phyloP scores from a whole-genome alignment of 2,888 invertebrate genomes.

The Galeopsomyia nigrocyanea region DNA sequence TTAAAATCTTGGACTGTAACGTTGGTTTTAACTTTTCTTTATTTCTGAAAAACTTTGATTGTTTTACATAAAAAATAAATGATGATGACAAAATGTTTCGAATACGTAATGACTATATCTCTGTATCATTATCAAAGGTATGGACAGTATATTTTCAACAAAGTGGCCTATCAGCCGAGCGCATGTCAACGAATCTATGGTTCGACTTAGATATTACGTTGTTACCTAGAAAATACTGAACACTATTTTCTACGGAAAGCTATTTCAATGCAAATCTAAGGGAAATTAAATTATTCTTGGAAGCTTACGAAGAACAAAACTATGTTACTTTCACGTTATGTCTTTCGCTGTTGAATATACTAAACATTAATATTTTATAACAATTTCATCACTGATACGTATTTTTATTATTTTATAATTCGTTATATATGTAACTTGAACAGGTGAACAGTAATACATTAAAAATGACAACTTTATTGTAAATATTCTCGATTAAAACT shows the following conservation, averaged over 20 bases:
- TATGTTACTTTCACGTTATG: slow-evolving; percentile 40
- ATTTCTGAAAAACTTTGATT: slow-evolving; percentile 46
- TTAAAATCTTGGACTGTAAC: no score
- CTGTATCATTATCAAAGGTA: slow-evolving; percentile 42
- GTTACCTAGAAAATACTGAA: slow-evolving; percentile 43
- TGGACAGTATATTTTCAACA: slow-evolving; percentile 46
- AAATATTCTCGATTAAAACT: slow-evolving; percentile 23
- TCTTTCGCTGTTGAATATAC: slow-evolving; percentile 38
- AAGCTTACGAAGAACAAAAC: slow-evolving; percentile 29
- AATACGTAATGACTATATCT: slow-evolving; percentile 42
- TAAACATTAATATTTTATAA: slow-evolving; percentile 38
- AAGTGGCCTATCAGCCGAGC: slow-evolving; percentile 37
- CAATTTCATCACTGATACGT: slow-evolving; percentile 36
- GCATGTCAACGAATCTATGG: slow-evolving; percentile 41
- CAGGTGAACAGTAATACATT: slow-evolving; percentile 22
- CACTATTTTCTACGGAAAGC: slow-evolving; percentile 28
- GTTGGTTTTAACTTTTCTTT: slow-evolving; percentile 34
- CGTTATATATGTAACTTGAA: slow-evolving; percentile 14
- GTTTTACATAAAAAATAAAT: slow-evolving; percentile 45
- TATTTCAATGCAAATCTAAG: slow-evolving; percentile 32
- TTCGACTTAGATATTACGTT: slow-evolving; percentile 34
- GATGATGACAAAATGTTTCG: slow-evolving; percentile 38
- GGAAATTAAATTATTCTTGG: slow-evolving; percentile 15
- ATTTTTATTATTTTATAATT: slow-evolving; percentile 28
- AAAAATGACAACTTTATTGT: slow-evolving; percentile 27